A percentile compares a stretch with the other conserved stretches of the same genome.
These are phyloP conservation scores for Drosophila nikananu DNA, from an alignment of 1,140 invertebrate species.

Conservation along the genomic window DNA sequence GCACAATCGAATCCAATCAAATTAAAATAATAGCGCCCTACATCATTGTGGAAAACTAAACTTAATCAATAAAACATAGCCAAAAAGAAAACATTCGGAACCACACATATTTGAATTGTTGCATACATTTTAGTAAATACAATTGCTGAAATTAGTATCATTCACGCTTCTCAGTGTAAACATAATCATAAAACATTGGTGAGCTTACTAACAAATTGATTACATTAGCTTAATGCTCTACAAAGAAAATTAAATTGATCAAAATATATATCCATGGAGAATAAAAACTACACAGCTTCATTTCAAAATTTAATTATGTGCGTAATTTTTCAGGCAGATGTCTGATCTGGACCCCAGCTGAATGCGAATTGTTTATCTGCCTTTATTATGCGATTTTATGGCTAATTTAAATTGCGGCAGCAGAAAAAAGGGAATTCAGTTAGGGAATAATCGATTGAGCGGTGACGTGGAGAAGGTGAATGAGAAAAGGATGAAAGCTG, in stretches of 20 bases:
- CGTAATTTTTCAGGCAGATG: slow-evolving; percentile 36
- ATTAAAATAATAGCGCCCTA: neutral
- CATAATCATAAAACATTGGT: slow-evolving; percentile 14
- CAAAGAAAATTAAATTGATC: slow-evolving; percentile 10
- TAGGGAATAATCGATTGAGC: slow-evolving; percentile 43
- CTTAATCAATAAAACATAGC: slow-evolving; percentile 7
- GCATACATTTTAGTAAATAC: slow-evolving; percentile 3
- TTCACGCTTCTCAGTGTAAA: slow-evolving; percentile 29
- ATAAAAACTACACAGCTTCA: slow-evolving; percentile 29
- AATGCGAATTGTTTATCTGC: slow-evolving; percentile 15
- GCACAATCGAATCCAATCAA: neutral
- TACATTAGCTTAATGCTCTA: slow-evolving; percentile 1
- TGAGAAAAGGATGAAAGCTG: neutral
- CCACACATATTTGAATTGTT: neutral
- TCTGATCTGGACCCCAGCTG: slow-evolving; percentile 12
- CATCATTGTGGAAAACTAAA: neutral
- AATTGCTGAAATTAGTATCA: slow-evolving; percentile 23
- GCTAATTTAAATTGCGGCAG: slow-evolving; percentile 35
- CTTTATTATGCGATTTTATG: slow-evolving; percentile 44
- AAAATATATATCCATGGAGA: neutral
- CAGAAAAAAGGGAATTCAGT: slow-evolving; percentile 28
- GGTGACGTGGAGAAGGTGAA: neutral
- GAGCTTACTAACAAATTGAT: slow-evolving; percentile 24
- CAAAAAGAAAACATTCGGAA: neutral
- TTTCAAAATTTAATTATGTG: slow-evolving; percentile 63